These are phyloP conservation scores for Callyntrura sp. DNA, from an alignment of 2,888 invertebrate species.

Conservation along the genomic window DNA sequence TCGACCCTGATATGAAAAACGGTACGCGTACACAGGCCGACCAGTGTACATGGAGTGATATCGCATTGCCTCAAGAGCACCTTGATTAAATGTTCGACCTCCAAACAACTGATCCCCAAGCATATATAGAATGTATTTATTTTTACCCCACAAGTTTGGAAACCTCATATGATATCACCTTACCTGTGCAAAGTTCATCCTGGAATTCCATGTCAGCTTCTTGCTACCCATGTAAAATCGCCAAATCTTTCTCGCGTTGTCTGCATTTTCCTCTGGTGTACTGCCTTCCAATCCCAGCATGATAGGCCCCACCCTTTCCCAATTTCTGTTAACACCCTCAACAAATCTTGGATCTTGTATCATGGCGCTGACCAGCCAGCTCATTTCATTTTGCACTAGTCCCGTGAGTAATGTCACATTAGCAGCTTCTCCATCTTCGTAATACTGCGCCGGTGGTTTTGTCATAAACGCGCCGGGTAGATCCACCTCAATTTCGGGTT, in stretches of 20 bases:
- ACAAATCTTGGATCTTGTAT: conserved; percentile 49
- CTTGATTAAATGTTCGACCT: background rate
- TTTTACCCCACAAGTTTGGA: background rate
- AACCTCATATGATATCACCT: too few relatives aligned
- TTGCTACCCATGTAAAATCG: conserved; percentile 76
- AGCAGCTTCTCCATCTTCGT: conserved; percentile 63
- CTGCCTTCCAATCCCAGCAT: conserved; percentile 63
- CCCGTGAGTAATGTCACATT: conserved; percentile 78
- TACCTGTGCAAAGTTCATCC: conserved; percentile 54
- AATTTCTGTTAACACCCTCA: conserved; percentile 68
- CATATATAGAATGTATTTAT: background rate
- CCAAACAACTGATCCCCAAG: background rate
- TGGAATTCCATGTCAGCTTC: conserved; percentile 65
- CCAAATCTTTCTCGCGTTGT: conserved; percentile 57
- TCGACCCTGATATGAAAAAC: conserved; percentile 72
- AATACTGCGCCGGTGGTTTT: conserved; percentile 75
- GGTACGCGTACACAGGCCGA: conserved; percentile 78
- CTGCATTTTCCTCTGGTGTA: background rate
- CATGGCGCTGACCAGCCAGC: conserved; percentile 25
- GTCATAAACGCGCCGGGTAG: conserved; percentile 76
- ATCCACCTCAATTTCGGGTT: conserved; percentile 79
- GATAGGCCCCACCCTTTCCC: conserved; percentile 71
- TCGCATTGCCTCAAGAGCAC: conserved; percentile 70
- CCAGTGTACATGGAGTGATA: conserved; percentile 75
- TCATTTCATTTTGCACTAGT: conserved; percentile 69